A percentile compares a stretch with the other conserved stretches of the same genome.
Evolutionary conservation across 2,113 vertebrate species (phyloP).

Genomic region (Urocynchramus pylzowi): DNA sequence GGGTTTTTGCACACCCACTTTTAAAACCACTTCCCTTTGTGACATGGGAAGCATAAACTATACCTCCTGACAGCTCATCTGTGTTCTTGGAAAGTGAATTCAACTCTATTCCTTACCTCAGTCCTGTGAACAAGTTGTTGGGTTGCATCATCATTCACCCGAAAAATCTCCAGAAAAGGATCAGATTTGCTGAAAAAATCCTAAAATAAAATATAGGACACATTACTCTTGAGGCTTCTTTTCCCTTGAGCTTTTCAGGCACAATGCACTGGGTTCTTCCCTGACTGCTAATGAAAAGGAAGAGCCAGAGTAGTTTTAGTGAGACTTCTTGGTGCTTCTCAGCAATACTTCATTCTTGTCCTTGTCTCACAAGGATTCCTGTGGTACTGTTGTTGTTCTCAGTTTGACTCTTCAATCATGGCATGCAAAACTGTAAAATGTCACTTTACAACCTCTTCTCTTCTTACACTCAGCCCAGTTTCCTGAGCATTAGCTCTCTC

Average conservation of each 20-base stretch:
- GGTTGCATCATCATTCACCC: slow-evolving; percentile 92
- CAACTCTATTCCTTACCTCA: slow-evolving; percentile 77
- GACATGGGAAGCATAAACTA: neutral
- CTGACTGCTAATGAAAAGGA: neutral
- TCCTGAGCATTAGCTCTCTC: neutral
- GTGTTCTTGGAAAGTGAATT: neutral
- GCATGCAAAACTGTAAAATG: neutral
- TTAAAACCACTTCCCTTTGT: neutral
- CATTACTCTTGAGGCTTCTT: neutral
- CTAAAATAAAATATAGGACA: slow-evolving; percentile 70
- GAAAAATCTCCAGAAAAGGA: slow-evolving; percentile 95
- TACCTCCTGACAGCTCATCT: neutral
- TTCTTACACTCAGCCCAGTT: neutral
- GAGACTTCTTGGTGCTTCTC: neutral
- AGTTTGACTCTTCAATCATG: neutral
- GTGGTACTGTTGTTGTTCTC: neutral
- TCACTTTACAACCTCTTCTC: neutral
- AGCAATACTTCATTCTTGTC: neutral
- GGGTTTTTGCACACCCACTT: neutral
- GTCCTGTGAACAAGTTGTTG: slow-evolving; percentile 96
- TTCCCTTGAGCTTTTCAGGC: neutral
- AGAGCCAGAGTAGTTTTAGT: neutral
- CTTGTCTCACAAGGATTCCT: neutral
- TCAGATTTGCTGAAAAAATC: slow-evolving; percentile 99
- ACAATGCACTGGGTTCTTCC: neutral